phyloP scores from a whole-genome alignment of 2,113 vertebrate species.

The Craseonycteris thonglongyai region DNA sequence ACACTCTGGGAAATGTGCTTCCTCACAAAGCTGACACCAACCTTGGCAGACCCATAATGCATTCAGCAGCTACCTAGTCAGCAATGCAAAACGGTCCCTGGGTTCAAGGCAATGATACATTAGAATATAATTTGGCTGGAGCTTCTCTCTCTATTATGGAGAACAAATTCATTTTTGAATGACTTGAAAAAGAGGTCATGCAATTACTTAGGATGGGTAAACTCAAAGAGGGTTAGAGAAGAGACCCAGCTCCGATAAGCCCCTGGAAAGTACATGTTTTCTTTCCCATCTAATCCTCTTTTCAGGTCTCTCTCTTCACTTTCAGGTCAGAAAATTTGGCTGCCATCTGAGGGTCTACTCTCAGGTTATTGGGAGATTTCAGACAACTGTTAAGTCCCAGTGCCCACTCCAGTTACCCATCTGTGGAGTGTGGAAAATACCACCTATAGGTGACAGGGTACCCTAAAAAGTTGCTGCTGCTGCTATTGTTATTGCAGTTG shows the following conservation, averaged over 20 bases:
- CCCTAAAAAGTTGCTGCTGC: neutral
- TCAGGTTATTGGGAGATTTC: conserved; percentile 25
- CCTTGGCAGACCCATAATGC: conserved; percentile 32
- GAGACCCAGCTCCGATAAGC: conserved; percentile 47
- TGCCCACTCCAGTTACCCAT: neutral
- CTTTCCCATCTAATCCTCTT: conserved; percentile 35
- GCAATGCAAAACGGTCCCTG: conserved; percentile 57
- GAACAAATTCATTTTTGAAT: conserved; percentile 70
- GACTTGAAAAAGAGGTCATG: conserved; percentile 54
- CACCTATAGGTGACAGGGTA: neutral
- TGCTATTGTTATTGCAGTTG: neutral
- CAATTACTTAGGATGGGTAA: conserved; percentile 60
- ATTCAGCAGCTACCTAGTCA: conserved; percentile 63
- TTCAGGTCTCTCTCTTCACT: conserved; percentile 55
- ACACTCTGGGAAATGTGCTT: conserved; percentile 3
- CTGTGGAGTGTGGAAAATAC: neutral
- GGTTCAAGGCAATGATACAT: conserved; percentile 69
- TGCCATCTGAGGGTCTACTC: neutral
- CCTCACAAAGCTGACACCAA: conserved; percentile 43
- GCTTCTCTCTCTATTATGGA: conserved; percentile 64
- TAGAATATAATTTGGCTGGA: conserved; percentile 71
- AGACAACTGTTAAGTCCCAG: neutral
- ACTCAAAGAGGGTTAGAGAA: conserved; percentile 38
- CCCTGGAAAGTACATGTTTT: conserved; percentile 33
- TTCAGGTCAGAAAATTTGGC: conserved; percentile 33